phyloP scores from a whole-genome alignment of 2,888 invertebrate species.

The Ichneumoninae sp. region DNA sequence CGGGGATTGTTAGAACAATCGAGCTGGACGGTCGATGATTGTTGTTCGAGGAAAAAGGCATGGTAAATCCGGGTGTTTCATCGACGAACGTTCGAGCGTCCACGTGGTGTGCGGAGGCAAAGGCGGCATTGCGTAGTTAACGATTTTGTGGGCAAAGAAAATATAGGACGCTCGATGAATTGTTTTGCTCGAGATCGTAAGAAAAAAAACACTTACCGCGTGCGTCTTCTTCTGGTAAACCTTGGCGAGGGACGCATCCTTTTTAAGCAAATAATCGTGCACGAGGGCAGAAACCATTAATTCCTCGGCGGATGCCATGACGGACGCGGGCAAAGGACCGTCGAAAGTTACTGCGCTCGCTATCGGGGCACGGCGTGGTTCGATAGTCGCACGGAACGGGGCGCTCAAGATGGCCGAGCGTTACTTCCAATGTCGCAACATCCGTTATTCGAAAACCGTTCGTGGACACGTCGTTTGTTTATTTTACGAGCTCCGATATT shows the following conservation, averaged over 20 bases:
- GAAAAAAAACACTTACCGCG: slow-evolving; percentile 87
- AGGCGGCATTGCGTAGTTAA: slow-evolving; percentile 57
- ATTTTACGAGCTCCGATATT: neutral
- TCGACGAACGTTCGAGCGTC: slow-evolving; percentile 43
- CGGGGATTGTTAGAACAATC: neutral
- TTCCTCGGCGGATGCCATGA: slow-evolving; percentile 85
- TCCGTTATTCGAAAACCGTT: slow-evolving; percentile 7
- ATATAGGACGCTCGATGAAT: neutral
- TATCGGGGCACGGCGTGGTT: slow-evolving; percentile 38
- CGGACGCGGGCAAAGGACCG: slow-evolving; percentile 73
- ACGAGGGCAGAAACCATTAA: slow-evolving; percentile 86
- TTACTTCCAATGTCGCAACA: neutral
- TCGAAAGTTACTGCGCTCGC: slow-evolving; percentile 39
- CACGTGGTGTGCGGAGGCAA: slow-evolving; percentile 71
- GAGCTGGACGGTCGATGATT: neutral
- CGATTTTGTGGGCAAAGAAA: slow-evolving; percentile 31
- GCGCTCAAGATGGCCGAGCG: slow-evolving; percentile 25
- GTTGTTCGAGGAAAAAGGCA: slow-evolving; percentile 6
- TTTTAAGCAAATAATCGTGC: slow-evolving; percentile 88
- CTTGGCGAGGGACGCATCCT: slow-evolving; percentile 88
- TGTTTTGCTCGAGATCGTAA: slow-evolving; percentile 13
- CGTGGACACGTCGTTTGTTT: neutral
- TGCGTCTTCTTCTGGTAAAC: slow-evolving; percentile 90
- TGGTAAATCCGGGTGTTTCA: slow-evolving; percentile 9
- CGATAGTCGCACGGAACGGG: slow-evolving; percentile 31